Base-by-base conservation (phyloP, 2,888 invertebrate species). In the Drosophila antonietae region DNA sequence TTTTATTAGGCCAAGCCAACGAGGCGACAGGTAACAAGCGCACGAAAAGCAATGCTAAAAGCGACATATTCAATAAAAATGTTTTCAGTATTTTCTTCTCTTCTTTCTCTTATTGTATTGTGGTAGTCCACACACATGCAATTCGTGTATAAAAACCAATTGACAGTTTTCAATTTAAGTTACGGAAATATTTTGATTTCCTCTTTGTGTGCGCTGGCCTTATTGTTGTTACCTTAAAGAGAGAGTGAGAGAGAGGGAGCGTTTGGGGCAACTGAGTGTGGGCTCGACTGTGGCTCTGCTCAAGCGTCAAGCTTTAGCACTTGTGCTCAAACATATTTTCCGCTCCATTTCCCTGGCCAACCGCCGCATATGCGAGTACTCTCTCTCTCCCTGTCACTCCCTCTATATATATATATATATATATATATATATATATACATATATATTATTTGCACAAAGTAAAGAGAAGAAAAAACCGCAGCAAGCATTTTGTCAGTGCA, bases 101-200 rank as follows among this genome's bases (percentile, higher is more conserved):
- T 53, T 41, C 41, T 63, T 41, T 53, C 49, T 44, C 43, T 60
- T 28, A 1, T 28, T 28, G 28, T 28, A 6, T 28, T 20, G 12
- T 7, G 35, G 28, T 14, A 10, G 43, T 43, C 47, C 12, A 47
- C 20, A 47, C 12, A 12, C 20, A 33, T 47, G 52, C 20, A 41
- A 5, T 23, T 53, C 20, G 53, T 39, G 20, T 35, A 35, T 65
- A 44, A 80, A 83, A 88, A 71, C 28, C 71, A 83, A 83, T 88
- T 83, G 83, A 81, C 87, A 83, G 87, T 88, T 83, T 83, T 88
- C 87, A 83, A 86, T 83, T 83, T 86, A 82, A 84, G 84, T 79
- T 87, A 74, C 88, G 84, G 87, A 86, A 81, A 83, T 83, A 81
- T 86, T 83, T 80, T 74, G 81, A 80, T 90, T 81, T 81, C 78